These are phyloP conservation scores for Cheilosia vulpina DNA, from an alignment of 2,888 invertebrate species.

Conservation along the genomic window DNA sequence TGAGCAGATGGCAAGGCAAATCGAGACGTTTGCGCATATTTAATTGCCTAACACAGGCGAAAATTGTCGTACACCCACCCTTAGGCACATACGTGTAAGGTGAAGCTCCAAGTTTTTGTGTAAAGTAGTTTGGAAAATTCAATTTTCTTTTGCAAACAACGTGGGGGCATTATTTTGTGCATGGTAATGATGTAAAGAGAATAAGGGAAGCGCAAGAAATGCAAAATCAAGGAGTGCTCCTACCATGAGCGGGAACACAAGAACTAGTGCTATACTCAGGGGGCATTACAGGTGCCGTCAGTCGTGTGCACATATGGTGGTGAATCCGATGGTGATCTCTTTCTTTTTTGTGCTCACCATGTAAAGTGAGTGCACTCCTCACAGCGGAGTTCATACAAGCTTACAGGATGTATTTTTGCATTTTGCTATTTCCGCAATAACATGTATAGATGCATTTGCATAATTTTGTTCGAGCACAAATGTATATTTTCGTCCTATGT, in stretches of 20 bases:
- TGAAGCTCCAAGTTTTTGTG: not conserved
- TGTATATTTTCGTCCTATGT: not conserved
- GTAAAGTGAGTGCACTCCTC: not conserved
- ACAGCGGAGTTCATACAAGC: not conserved
- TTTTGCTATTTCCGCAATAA: slow-evolving; percentile 8
- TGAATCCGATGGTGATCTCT: not conserved
- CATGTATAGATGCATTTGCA: slow-evolving; percentile 1
- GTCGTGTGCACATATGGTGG: not conserved
- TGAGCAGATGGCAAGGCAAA: not conserved
- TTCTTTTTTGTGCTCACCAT: not conserved
- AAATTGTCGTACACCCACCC: not conserved
- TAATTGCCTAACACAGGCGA: not conserved
- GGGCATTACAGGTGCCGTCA: slow-evolving; percentile 1
- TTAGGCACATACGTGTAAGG: not conserved
- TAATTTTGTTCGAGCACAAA: slow-evolving; percentile 11
- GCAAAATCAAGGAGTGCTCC: slow-evolving; percentile 11
- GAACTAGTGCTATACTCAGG: not conserved
- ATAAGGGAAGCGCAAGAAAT: slow-evolving; percentile 4
- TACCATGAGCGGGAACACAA: not conserved
- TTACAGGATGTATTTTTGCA: slow-evolving; percentile 15
- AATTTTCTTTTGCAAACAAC: slow-evolving; percentile 4
- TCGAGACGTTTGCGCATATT: slow-evolving; percentile 2
- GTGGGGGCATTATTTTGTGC: not conserved
- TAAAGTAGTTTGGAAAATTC: slow-evolving; percentile 10
- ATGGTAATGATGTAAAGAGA: slow-evolving; percentile 2